Conservation (phyloP, 2,797 vertebrate species). For the Sebastes kiyomatsui region DNA sequence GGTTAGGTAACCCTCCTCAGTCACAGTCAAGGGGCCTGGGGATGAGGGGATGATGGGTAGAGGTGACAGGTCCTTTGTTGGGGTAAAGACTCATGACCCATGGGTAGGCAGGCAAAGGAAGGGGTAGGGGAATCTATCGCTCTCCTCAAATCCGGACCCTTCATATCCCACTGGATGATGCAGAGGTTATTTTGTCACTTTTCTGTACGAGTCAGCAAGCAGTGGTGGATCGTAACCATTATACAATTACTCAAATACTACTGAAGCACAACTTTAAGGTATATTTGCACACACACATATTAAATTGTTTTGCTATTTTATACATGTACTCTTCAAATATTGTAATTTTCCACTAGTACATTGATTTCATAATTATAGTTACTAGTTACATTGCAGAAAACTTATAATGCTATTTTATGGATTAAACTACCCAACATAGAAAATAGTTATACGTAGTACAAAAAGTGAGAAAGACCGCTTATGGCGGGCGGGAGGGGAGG, state of each 20-base stretch:
- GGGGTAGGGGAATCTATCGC: neutral
- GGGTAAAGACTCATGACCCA: conserved; percentile 55
- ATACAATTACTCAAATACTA: neutral
- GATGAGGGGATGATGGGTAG: conserved; percentile 48
- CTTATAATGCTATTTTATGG: neutral
- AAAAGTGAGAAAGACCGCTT: too few species aligned
- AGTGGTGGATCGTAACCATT: neutral
- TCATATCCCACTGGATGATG: neutral
- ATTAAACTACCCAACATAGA: neutral
- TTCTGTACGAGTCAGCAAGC: neutral
- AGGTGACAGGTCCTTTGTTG: conserved; percentile 66
- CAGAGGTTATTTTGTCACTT: neutral
- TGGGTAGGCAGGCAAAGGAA: conserved; percentile 23
- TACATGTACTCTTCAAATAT: neutral
- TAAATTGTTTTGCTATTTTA: neutral
- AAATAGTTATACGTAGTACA: neutral
- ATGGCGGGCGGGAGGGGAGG: too few species aligned
- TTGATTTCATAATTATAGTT: neutral
- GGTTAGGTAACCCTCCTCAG: conserved; percentile 15
- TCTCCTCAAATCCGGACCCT: neutral
- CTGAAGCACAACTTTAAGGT: neutral
- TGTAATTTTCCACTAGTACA: neutral
- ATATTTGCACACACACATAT: neutral
- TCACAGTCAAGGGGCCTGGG: conserved; percentile 19
- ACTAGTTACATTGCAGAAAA: neutral